Percentiles rank a stretch among this genome's conserved stretches.
Conservation (phyloP, 2,888 invertebrate species). For the Agrilus cyanescens region DNA sequence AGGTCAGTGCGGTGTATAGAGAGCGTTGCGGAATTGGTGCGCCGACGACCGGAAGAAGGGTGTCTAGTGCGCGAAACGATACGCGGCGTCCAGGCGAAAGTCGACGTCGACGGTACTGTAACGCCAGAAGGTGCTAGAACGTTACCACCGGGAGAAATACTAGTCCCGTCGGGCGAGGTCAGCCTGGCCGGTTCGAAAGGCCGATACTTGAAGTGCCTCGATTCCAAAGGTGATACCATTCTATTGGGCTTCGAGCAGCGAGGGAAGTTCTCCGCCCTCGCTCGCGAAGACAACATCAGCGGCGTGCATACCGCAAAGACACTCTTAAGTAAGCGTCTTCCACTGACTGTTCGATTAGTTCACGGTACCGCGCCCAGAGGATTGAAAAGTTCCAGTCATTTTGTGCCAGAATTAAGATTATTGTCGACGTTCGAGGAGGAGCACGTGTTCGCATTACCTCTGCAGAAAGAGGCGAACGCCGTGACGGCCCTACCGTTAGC, state of each 20-base stretch:
- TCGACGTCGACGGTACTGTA: slow-evolving; percentile 46
- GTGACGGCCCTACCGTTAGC: slow-evolving; percentile 75
- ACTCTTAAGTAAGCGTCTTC: slow-evolving; percentile 77
- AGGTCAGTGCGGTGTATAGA: slow-evolving; percentile 82
- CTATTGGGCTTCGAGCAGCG: slow-evolving; percentile 76
- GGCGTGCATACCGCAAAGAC: slow-evolving; percentile 89
- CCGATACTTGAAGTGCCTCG: slow-evolving; percentile 77
- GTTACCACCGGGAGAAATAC: slow-evolving; percentile 71
- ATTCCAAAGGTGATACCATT: slow-evolving; percentile 72
- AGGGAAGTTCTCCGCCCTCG: slow-evolving; percentile 85
- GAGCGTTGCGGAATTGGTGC: slow-evolving; percentile 71
- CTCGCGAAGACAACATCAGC: slow-evolving; percentile 86
- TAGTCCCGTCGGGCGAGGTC: slow-evolving; percentile 66
- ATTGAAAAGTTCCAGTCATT: slow-evolving; percentile 67
- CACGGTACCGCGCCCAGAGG: slow-evolving; percentile 82
- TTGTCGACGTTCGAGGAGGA: slow-evolving; percentile 79
- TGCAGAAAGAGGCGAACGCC: slow-evolving; percentile 67
- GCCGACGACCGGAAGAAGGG: slow-evolving; percentile 59
- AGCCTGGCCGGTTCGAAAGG: slow-evolving; percentile 55
- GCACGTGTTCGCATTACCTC: slow-evolving; percentile 69
- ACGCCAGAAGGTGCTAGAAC: slow-evolving; percentile 59
- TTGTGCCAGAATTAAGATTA: slow-evolving; percentile 73
- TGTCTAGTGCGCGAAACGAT: slow-evolving; percentile 72
- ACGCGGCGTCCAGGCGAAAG: slow-evolving; percentile 53
- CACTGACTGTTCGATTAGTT: slow-evolving; percentile 82